Conservation (phyloP, 1,140 invertebrate genomes). For the Anadara kagoshimensis region DNA sequence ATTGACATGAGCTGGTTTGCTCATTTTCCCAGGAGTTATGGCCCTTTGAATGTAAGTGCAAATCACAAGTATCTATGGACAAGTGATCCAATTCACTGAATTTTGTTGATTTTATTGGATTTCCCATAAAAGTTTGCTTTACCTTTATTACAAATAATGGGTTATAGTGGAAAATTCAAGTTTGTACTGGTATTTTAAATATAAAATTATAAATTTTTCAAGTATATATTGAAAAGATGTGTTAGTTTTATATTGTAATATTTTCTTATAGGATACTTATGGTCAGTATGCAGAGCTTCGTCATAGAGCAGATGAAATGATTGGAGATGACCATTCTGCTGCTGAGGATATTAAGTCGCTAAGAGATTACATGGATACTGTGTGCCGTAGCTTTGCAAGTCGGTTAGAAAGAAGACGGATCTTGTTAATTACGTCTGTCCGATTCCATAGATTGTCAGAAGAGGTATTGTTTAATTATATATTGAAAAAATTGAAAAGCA, state of each 20-base stretch:
- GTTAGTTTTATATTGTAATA: background rate
- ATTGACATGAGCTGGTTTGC: too few species aligned
- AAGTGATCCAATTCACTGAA: too few species aligned
- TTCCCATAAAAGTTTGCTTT: too few species aligned
- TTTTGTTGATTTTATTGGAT: too few species aligned
- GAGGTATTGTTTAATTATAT: slow-evolving; percentile 75
- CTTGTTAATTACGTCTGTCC: slow-evolving; percentile 83
- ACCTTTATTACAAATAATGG: background rate
- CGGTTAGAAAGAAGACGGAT: slow-evolving; percentile 84
- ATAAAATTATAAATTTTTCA: background rate
- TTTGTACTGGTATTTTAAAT: background rate
- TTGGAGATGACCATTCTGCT: slow-evolving; percentile 79
- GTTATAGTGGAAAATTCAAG: background rate
- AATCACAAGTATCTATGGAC: too few species aligned
- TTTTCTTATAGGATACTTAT: slow-evolving; percentile 66
- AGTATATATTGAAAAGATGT: background rate
- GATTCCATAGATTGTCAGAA: slow-evolving; percentile 84
- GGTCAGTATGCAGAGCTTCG: slow-evolving; percentile 83
- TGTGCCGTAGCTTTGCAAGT: slow-evolving; percentile 84
- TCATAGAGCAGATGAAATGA: slow-evolving; percentile 77
- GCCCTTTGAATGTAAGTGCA: too few species aligned
- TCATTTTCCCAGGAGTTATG: too few species aligned
- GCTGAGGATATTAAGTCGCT: slow-evolving; percentile 69
- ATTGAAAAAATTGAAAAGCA: background rate
- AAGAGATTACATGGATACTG: slow-evolving; percentile 83